Percentiles rank a stretch among this genome's conserved stretches.
phyloP scores from a whole-genome alignment of 2,888 invertebrate genomes.

The Apotomis capreana region DNA sequence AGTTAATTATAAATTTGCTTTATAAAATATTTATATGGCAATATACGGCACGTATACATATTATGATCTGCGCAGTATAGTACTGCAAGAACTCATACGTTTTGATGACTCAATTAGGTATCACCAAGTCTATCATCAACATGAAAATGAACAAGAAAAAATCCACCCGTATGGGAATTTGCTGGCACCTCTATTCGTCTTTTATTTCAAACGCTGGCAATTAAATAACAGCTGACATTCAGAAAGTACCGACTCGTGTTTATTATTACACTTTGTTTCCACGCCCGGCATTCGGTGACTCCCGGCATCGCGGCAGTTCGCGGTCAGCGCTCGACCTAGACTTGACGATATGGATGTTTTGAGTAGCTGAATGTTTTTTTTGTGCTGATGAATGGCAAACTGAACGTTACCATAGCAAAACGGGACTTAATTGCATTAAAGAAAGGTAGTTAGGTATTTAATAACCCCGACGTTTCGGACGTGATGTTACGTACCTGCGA shows the following conservation, averaged over 20 bases:
- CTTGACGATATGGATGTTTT: slow-evolving; percentile 5
- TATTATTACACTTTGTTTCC: slow-evolving; percentile 31
- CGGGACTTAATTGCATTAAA: too few species aligned
- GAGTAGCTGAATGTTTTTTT: background rate
- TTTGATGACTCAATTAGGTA: background rate
- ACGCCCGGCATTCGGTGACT: slow-evolving; percentile 29
- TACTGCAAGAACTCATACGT: too few species aligned
- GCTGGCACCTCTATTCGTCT: slow-evolving; percentile 2
- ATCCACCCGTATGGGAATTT: background rate
- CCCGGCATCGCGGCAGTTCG: slow-evolving; percentile 16
- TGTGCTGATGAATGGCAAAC: background rate
- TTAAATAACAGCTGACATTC: slow-evolving; percentile 32
- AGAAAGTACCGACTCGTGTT: slow-evolving; percentile 9
- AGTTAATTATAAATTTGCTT: too few species aligned
- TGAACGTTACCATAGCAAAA: too few species aligned
- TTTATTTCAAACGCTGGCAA: slow-evolving; percentile 8
- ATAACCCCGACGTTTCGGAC: too few species aligned
- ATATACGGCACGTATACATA: too few species aligned
- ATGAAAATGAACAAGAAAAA: background rate
- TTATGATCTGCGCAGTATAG: too few species aligned
- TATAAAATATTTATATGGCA: too few species aligned
- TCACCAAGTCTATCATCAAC: background rate
- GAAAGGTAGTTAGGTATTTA: too few species aligned
- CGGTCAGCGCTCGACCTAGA: slow-evolving; percentile 26
- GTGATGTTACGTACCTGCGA: too few species aligned